phyloP scores from a whole-genome alignment of 2,888 invertebrate genomes.

The Halocaridina rubra region DNA sequence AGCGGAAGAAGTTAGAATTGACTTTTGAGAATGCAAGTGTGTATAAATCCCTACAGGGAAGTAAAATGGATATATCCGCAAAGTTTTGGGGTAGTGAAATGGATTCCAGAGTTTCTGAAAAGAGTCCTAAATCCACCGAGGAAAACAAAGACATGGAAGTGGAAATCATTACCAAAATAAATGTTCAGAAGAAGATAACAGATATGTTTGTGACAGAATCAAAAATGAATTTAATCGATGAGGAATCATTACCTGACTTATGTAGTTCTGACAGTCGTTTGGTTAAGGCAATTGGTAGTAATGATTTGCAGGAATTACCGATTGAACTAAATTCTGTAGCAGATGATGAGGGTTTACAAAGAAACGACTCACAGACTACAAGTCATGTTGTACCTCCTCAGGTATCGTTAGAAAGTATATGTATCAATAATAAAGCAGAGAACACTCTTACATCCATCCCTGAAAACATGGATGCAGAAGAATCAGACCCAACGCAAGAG shows the following conservation, averaged over 20 bases:
- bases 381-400: neutral
- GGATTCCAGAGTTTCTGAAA: neutral
- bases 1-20: neutral
- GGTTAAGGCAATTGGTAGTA: neutral
- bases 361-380: neutral
- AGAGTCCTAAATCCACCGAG: neutral
- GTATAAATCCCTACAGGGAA: too few relatives aligned
- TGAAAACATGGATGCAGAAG: neutral
- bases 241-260: neutral
- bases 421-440: neutral
- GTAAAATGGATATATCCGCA: neutral
- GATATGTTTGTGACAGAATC: slow-evolving; percentile 32
- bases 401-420: neutral
- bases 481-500: neutral
- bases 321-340: neutral
- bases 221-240: neutral
- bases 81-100: neutral
- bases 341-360: neutral
- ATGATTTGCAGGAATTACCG: neutral
- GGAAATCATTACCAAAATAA: neutral
- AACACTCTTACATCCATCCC: neutral
- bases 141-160: neutral
- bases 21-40: neutral
- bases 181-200: slow-evolving; percentile 41
- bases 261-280: neutral